These are phyloP conservation scores for Tachuris rubrigastra DNA, from an alignment of 2,113 vertebrate species.

Conservation along the genomic window DNA sequence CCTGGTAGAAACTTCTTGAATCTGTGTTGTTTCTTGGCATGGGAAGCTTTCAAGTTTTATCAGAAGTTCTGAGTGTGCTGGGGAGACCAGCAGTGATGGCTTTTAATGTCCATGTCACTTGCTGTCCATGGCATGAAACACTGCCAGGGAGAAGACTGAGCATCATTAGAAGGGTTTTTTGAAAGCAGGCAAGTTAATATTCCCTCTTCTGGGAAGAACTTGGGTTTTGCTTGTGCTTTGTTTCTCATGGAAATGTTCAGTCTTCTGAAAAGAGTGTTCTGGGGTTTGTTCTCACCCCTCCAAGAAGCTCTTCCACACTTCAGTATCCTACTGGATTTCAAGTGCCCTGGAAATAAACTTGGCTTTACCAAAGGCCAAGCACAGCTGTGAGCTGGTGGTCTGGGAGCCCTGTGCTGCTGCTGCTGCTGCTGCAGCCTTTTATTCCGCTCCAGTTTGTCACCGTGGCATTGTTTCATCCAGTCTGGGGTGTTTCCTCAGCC, in stretches of 20 bases:
- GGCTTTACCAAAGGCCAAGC: neutral
- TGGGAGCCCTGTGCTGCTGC: neutral
- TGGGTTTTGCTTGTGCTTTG: neutral
- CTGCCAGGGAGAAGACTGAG: neutral
- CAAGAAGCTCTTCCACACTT: neutral
- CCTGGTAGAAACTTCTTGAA: neutral
- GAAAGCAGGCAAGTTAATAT: neutral
- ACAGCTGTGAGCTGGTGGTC: neutral
- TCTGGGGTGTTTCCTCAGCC: neutral
- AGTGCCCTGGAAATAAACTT: neutral
- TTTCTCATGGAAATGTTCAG: neutral
- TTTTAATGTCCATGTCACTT: fast-evolving
- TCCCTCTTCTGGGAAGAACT: neutral
- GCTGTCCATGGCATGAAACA: neutral
- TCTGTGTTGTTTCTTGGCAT: neutral
- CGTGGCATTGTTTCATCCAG: fast-evolving
- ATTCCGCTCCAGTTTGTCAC: constrained; percentile 3
- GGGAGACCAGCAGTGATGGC: neutral
- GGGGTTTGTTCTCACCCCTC: neutral
- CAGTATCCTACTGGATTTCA: neutral
- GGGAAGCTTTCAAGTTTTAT: neutral
- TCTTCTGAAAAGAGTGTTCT: neutral
- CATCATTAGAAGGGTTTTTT: neutral
- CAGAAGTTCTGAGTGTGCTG: neutral
- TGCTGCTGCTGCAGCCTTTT: neutral